phyloP scores from a whole-genome alignment of 2,113 vertebrate species.

The Macrotis lagotis region DNA sequence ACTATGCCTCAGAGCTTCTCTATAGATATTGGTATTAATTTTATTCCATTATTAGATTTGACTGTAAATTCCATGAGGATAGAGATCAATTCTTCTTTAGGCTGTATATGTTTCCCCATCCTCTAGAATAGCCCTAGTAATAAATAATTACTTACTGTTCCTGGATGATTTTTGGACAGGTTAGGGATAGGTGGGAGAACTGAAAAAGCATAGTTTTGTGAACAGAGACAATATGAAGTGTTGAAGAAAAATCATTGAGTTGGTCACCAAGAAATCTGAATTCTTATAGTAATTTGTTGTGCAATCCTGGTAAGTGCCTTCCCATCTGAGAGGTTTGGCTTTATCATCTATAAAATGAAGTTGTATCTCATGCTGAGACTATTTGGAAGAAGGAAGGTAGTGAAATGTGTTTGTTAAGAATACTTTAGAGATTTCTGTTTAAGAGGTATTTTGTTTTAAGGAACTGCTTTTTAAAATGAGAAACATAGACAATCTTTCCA shows the following conservation, averaged over 20 bases:
- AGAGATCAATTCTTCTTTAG: not conserved
- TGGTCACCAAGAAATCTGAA: not conserved
- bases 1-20: not conserved
- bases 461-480: conserved; percentile 76
- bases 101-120: not conserved
- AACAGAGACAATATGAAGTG: not conserved
- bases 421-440: conserved; percentile 72
- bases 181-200: not conserved
- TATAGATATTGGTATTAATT: not conserved
- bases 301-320: not conserved
- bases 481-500: conserved; percentile 78
- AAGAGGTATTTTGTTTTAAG: conserved; percentile 68
- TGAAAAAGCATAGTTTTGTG: too few relatives aligned
- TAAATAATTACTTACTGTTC: not conserved
- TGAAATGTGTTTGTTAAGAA: conserved; percentile 64
- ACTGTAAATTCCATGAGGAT: not conserved
- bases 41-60: not conserved
- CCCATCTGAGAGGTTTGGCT: not conserved
- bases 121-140: not conserved
- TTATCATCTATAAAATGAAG: not conserved
- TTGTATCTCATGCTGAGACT: not conserved
- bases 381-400: not conserved
- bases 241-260: not conserved
- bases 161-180: not conserved
- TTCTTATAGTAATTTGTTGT: not conserved